Evolutionary conservation across 1,140 invertebrate species (phyloP).

Genomic region (Drosophila ficusphila): DNA sequence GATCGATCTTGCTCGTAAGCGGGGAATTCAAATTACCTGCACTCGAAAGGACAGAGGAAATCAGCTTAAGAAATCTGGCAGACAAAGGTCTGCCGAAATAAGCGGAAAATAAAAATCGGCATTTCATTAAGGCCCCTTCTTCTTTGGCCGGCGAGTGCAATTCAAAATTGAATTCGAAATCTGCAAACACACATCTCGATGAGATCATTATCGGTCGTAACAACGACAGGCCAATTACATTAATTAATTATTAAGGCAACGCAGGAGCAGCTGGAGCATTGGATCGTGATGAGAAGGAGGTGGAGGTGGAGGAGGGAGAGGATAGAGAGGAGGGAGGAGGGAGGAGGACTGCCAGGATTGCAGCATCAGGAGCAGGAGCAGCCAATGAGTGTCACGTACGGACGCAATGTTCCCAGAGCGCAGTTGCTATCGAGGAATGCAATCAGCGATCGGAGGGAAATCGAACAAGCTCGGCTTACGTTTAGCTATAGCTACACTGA

Average conservation of each 20-base stretch:
- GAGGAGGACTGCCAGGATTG: conserved; percentile 14
- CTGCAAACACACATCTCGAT: conserved; percentile 77
- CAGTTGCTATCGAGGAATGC: conserved; percentile 70
- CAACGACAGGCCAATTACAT: conserved; percentile 84
- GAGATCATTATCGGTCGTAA: conserved; percentile 78
- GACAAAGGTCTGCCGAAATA: conserved; percentile 58
- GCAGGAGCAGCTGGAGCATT: conserved; percentile 26
- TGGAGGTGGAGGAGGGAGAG: background rate
- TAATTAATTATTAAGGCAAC: conserved; percentile 83
- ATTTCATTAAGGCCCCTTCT: conserved; percentile 34
- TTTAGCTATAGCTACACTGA: conserved; percentile 29
- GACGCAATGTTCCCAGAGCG: conserved; percentile 66
- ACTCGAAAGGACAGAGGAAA: conserved; percentile 4
- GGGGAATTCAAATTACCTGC: conserved; percentile 37
- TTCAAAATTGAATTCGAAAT: conserved; percentile 81
- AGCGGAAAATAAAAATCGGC: conserved; percentile 18
- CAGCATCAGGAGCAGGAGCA: conserved; percentile 3
- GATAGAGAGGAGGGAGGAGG: too few species aligned
- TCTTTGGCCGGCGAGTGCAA: conserved; percentile 34
- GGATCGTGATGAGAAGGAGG: too few species aligned
- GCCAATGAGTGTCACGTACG: conserved; percentile 72
- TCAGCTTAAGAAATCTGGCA: conserved; percentile 37
- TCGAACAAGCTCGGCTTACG: conserved; percentile 58
- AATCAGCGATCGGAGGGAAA: conserved; percentile 71
- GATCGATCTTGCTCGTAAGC: background rate